Percentiles rank a stretch among this genome's conserved stretches.
Evolutionary conservation across 2,888 invertebrate genomes (phyloP).

Genomic region (Eremobia ochroleuca): DNA sequence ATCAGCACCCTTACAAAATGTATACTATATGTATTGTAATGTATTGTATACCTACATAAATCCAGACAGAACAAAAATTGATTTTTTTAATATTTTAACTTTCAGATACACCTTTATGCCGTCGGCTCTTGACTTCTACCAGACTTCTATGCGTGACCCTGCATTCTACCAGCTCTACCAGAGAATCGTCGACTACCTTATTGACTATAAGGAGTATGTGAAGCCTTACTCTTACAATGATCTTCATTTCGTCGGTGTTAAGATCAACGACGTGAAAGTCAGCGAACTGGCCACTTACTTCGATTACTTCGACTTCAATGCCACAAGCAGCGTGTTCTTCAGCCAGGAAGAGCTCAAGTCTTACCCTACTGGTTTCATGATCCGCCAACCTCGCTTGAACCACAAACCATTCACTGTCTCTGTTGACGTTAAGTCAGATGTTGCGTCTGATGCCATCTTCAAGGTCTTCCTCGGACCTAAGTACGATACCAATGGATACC

Average conservation of each 20-base stretch:
- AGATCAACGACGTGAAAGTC: slow-evolving; percentile 91
- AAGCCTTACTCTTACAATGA: slow-evolving; percentile 91
- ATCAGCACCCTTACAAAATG: background rate
- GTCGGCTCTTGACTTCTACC: slow-evolving; percentile 92
- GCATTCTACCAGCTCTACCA: slow-evolving; percentile 93
- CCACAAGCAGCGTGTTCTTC: slow-evolving; percentile 88
- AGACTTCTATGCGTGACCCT: slow-evolving; percentile 93
- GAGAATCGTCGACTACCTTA: slow-evolving; percentile 90
- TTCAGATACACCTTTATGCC: slow-evolving; percentile 87
- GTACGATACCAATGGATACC: slow-evolving; percentile 91
- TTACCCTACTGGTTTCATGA: slow-evolving; percentile 85
- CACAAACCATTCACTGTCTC: slow-evolving; percentile 93
- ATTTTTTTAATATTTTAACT: slow-evolving; percentile 39
- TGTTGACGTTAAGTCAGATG: slow-evolving; percentile 91
- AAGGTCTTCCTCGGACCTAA: slow-evolving; percentile 94
- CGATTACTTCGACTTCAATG: slow-evolving; percentile 92
- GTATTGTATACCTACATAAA: background rate
- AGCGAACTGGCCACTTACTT: slow-evolving; percentile 92
- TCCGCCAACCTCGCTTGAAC: slow-evolving; percentile 93
- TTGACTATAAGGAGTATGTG: slow-evolving; percentile 91
- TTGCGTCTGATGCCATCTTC: slow-evolving; percentile 90
- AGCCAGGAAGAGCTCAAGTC: slow-evolving; percentile 77
- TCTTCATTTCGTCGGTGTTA: slow-evolving; percentile 91
- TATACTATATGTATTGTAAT: too few species aligned
- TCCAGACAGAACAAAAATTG: background rate